Conservation (phyloP, 2,888 invertebrate species). For the Aleiodes alternator region DNA sequence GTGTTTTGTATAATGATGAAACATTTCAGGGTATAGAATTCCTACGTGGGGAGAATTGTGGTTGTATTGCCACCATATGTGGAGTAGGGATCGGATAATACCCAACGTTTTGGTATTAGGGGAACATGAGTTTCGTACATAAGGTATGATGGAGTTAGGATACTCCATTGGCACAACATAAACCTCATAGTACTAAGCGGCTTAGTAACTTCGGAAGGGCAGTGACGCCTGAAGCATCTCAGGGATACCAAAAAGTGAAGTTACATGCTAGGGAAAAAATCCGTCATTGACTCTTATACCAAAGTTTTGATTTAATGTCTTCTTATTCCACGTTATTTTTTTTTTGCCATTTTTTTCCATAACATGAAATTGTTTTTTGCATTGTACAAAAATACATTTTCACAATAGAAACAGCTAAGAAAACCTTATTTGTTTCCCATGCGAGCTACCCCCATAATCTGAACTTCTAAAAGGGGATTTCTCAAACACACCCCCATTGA, state of each 20-base stretch:
- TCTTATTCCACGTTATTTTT: neutral
- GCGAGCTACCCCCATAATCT: constrained; percentile 46
- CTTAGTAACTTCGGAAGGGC: constrained; percentile 72
- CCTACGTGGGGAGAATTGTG: constrained; percentile 20
- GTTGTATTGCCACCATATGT: constrained; percentile 64
- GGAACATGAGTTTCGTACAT: constrained; percentile 53
- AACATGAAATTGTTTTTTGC: constrained; percentile 8
- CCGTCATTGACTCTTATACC: constrained; percentile 22
- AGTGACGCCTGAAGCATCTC: constrained; percentile 73
- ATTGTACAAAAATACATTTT: constrained; percentile 9
- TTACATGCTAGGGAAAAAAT: neutral
- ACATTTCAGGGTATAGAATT: neutral
- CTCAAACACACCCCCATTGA: constrained; percentile 70
- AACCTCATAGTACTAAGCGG: constrained; percentile 74
- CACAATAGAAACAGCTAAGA: constrained; percentile 58
- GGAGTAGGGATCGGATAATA: constrained; percentile 62
- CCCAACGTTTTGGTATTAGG: constrained; percentile 48
- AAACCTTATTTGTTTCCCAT: constrained; percentile 73
- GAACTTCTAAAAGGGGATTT: constrained; percentile 44
- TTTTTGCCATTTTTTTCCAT: neutral
- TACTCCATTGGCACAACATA: constrained; percentile 72
- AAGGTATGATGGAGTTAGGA: constrained; percentile 68
- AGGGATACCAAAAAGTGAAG: constrained; percentile 24
- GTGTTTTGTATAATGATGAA: constrained; percentile 21
- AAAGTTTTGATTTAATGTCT: neutral